These are phyloP conservation scores for Nymphicus hollandicus DNA, from an alignment of 2,113 vertebrate genomes.

Conservation along the genomic window DNA sequence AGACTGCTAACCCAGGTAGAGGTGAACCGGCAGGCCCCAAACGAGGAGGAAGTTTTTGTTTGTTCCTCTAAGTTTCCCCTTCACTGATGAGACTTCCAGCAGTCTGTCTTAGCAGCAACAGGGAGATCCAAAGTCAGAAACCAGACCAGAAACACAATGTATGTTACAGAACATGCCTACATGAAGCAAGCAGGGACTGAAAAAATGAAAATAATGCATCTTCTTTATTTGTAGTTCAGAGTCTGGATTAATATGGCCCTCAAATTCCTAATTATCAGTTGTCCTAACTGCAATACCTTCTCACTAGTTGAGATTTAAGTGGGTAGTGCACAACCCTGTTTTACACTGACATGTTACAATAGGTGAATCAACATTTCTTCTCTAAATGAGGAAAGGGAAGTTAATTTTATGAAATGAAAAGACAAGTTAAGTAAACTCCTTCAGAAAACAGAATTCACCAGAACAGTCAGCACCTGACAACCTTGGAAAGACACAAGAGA, in stretches of 20 bases:
- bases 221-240: background rate
- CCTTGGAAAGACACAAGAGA: background rate
- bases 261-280: background rate
- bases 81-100: background rate
- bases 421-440: background rate
- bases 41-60: background rate
- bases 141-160: background rate
- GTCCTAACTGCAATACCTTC: background rate
- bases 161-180: background rate
- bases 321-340: fast-evolving
- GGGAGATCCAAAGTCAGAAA: background rate
- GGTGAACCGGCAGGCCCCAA: background rate
- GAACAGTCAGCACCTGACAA: background rate
- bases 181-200: background rate
- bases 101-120: background rate
- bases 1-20: background rate
- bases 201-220: background rate
- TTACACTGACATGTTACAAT: background rate
- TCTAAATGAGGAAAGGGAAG: background rate
- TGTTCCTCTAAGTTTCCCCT: background rate
- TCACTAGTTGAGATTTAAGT: background rate
- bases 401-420: background rate
- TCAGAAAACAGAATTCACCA: background rate
- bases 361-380: background rate
- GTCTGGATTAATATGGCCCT: background rate